These are phyloP conservation scores for Drosophila parabipectinata DNA, from an alignment of 1,140 invertebrate genomes.

Conservation along the genomic window DNA sequence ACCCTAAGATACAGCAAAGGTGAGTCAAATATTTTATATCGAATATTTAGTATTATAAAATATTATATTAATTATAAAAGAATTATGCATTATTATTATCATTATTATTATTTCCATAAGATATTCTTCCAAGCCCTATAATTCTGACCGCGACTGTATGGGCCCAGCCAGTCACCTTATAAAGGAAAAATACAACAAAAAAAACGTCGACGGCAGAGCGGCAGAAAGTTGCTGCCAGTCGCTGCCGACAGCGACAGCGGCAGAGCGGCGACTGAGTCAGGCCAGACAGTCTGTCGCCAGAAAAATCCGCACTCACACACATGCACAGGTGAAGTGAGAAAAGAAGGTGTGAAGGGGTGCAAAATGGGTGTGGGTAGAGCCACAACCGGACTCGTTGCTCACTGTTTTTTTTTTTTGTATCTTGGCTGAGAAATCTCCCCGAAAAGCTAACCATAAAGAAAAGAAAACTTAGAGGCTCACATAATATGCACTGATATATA, in stretches of 20 bases:
- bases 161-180: constrained; percentile 45
- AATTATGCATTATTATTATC: no score
- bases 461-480: constrained; percentile 65
- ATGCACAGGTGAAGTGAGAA: constrained; percentile 9
- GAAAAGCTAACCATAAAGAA: constrained; percentile 59
- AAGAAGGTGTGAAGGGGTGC: constrained; percentile 11
- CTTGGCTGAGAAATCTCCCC: constrained; percentile 68
- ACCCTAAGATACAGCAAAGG: neutral
- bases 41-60: neutral
- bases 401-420: constrained; percentile 32
- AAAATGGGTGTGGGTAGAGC: constrained; percentile 14
- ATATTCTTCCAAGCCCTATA: neutral
- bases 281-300: constrained; percentile 81
- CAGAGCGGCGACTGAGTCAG: constrained; percentile 51
- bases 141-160: neutral
- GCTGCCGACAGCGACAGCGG: constrained; percentile 21
- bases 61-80: no score
- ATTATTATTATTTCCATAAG: no score
- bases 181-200: constrained; percentile 62
- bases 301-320: constrained; percentile 75
- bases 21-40: neutral
- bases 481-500: no score
- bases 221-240: constrained; percentile 13
- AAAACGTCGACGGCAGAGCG: constrained; percentile 25
- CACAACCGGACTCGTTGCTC: neutral